A percentile compares a stretch with the other conserved stretches of the same genome.
phyloP scores from a whole-genome alignment of 2,113 vertebrate genomes.

The Xiphophorus couchianus region DNA sequence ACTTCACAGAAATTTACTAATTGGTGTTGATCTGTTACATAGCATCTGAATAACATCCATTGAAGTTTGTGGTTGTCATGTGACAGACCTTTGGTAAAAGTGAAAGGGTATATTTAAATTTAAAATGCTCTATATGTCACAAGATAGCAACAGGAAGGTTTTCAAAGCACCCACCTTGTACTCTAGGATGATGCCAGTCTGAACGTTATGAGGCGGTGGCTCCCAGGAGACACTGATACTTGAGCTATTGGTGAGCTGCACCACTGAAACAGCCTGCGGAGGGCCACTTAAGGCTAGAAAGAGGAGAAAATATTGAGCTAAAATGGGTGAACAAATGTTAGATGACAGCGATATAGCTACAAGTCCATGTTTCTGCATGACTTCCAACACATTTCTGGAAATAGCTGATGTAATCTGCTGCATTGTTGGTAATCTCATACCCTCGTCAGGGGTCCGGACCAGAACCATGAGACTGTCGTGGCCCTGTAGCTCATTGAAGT shows the following conservation, averaged over 20 bases:
- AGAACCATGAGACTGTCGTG: slow-evolving; percentile 85
- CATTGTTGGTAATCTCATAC: slow-evolving; percentile 66
- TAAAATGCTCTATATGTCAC: not conserved
- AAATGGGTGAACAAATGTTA: not conserved
- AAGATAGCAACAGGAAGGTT: not conserved
- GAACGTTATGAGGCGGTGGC: slow-evolving; percentile 82
- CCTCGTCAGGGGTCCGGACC: slow-evolving; percentile 86
- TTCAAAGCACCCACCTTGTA: slow-evolving; percentile 83
- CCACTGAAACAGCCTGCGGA: slow-evolving; percentile 86
- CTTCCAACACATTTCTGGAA: not conserved
- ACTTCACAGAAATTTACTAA: too few species aligned
- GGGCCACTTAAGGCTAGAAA: slow-evolving; percentile 85
- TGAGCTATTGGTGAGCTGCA: slow-evolving; percentile 87
- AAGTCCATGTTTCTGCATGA: not conserved
- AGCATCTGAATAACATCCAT: too few species aligned
- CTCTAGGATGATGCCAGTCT: slow-evolving; percentile 87
- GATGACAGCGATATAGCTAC: not conserved
- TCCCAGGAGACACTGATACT: slow-evolving; percentile 93
- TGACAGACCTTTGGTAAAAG: not conserved
- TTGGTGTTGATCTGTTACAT: too few species aligned
- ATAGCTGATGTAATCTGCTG: not conserved
- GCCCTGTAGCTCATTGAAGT: slow-evolving; percentile 88
- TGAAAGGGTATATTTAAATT: not conserved
- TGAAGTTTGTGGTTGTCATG: not conserved
- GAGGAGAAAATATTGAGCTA: not conserved